Base-by-base conservation (phyloP, 2,113 vertebrate genomes). In the Siphamia tubifer region DNA sequence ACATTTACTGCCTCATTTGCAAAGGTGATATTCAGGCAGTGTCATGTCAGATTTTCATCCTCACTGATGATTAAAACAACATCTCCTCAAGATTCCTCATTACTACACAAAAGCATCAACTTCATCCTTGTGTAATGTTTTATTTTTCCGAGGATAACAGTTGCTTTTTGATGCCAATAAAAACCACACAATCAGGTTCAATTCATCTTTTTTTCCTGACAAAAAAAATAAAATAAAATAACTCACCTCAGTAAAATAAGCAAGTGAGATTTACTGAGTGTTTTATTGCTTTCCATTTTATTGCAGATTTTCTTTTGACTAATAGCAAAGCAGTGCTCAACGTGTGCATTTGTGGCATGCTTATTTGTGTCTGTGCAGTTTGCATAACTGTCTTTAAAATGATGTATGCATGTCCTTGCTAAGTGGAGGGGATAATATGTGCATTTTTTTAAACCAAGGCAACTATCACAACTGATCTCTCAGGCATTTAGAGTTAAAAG, bases 351-450 rank as follows among this genome's bases (percentile, higher is more conserved):
- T 49, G 15, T 30, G 24, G 28, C n/a, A 16, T 40, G 58, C 39
- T 40, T 12, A 6, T 56, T n/a, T 42, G 45, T 64, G 44, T 57
- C 20, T 30, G 27, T 1, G 49, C 6, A 6, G 32, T 56, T 63
- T 21, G 30, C 48, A 2, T n/a, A 34, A 34, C 55, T 24, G 34
- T 65, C 56, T 47, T 44, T 57, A 52, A 28, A 62, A 60, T 66
- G 78, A 74, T 74, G 35, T 51, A 56, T 31, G 63, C 34, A 48
- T 47, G 48, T 27, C 23, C n/a, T 71, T 35, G 54, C 60, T 68
- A 66, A 81, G 54, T 57, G 35, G 51, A 44, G 53, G 67, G n/a
- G 6, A 85, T 85, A 76, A 68, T 82, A 68, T 80, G 68, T 79
- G 38, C 65, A 82, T 84, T 78, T 66, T 66, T 73, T 83, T 79